A percentile compares a stretch with the other conserved stretches of the same genome.
phyloP scores from a whole-genome alignment of 53 echinoderm and acorn worm genomes.

The Antedon mediterranea region DNA sequence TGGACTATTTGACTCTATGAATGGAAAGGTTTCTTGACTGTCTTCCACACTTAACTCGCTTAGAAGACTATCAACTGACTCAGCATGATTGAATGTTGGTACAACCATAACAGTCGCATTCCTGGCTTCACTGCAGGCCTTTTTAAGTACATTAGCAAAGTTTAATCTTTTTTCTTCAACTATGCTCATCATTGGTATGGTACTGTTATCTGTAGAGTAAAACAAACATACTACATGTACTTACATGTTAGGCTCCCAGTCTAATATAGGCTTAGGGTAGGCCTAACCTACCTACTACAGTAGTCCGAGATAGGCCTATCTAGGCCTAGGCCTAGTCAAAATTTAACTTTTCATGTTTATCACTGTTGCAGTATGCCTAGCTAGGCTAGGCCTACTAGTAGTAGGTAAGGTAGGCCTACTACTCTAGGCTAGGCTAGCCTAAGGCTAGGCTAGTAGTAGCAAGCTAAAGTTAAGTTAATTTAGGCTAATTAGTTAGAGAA shows the following conservation, averaged over 20 bases:
- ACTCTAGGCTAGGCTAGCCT: no score
- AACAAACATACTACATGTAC: neutral
- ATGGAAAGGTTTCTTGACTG: neutral
- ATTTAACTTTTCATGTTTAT: no score
- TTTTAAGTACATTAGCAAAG: conserved; percentile 24
- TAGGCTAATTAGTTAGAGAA: no score
- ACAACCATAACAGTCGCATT: neutral
- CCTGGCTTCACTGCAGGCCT: conserved; percentile 10
- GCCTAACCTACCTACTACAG: no score
- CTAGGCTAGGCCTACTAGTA: no score
- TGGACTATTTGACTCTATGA: neutral
- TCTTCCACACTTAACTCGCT: neutral
- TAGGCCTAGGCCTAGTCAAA: neutral
- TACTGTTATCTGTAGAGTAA: neutral
- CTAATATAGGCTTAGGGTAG: no score
- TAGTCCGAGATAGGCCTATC: no score
- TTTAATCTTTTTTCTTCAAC: conserved; percentile 20
- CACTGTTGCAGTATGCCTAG: no score
- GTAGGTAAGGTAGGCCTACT: no score
- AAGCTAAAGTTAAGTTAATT: no score
- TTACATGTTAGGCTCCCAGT: no score
- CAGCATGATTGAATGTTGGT: neutral
- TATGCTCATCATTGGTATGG: conserved; percentile 12
- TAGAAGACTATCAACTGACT: neutral
- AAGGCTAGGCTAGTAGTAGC: no score